Conservation (phyloP, 2,797 vertebrate species). For the Pitangus sulphuratus region DNA sequence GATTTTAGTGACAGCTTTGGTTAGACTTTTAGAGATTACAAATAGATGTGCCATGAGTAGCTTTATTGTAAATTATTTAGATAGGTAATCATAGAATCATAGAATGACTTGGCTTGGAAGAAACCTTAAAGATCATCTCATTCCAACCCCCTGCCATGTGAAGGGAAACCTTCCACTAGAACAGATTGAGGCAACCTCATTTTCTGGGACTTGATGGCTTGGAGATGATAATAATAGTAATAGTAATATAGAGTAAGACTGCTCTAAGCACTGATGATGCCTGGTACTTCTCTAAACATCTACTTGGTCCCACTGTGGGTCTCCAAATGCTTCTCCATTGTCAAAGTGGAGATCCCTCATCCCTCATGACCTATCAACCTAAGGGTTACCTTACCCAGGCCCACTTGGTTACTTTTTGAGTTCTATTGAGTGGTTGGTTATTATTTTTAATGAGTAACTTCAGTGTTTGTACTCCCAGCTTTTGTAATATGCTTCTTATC, state of each 20-base stretch:
- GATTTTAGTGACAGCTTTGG: not conserved
- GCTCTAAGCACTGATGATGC: not conserved
- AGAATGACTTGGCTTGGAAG: not conserved
- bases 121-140: not conserved
- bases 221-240: not conserved
- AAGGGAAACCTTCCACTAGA: not conserved
- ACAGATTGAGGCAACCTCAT: rapidly evolving
- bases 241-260: not conserved
- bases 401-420: not conserved
- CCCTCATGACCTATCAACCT: not conserved
- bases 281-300: not conserved
- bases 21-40: not conserved
- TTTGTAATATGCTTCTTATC: not conserved
- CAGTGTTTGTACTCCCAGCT: not conserved
- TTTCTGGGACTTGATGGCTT: not conserved
- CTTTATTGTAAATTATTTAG: not conserved
- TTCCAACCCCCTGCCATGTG: not conserved
- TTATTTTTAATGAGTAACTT: not conserved
- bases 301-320: not conserved
- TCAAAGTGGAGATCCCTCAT: not conserved
- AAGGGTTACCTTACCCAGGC: not conserved
- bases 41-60: not conserved
- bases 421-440: not conserved
- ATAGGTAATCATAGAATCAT: not conserved
- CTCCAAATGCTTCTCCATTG: not conserved